phyloP scores from a whole-genome alignment of 2,797 vertebrate genomes.

The Etheostoma nigrum region DNA sequence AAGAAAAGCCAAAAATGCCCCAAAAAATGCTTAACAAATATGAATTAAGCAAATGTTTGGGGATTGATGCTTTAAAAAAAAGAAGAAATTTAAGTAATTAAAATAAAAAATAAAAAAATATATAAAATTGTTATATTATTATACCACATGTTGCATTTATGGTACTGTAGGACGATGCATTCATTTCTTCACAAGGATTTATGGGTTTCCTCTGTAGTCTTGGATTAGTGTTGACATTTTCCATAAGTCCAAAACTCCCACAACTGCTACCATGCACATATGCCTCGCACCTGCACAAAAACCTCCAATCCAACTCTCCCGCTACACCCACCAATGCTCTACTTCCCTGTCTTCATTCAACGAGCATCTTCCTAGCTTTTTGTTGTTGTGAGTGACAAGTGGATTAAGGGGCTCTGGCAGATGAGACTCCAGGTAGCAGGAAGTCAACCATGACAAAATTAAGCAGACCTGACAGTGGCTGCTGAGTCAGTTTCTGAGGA shows the following conservation, averaged over 20 bases:
- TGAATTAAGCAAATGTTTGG: too few species aligned
- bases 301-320: slow-evolving; percentile 22
- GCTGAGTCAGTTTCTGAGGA: slow-evolving; percentile 83
- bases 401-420: slow-evolving; percentile 81
- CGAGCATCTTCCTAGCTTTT: slow-evolving; percentile 70
- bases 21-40: too few species aligned
- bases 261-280: slow-evolving; percentile 50
- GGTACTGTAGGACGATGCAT: background rate
- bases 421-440: slow-evolving; percentile 79
- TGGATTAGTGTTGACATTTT: slow-evolving; percentile 11
- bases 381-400: slow-evolving; percentile 82
- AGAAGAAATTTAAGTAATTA: too few species aligned
- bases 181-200: background rate
- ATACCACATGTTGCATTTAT: background rate
- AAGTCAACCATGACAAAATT: slow-evolving; percentile 85
- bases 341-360: slow-evolving; percentile 65
- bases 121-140: background rate
- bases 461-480: slow-evolving; percentile 83
- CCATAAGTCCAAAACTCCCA: background rate
- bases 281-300: slow-evolving; percentile 45
- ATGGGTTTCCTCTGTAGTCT: background rate
- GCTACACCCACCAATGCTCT: slow-evolving; percentile 35
- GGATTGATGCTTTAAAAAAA: background rate
- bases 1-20: too few species aligned
- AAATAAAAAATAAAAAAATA: too few species aligned